Percentiles rank a stretch among this genome's conserved stretches.
phyloP scores from a whole-genome alignment of 2,797 vertebrate species.

The Cossypha heuglini region DNA sequence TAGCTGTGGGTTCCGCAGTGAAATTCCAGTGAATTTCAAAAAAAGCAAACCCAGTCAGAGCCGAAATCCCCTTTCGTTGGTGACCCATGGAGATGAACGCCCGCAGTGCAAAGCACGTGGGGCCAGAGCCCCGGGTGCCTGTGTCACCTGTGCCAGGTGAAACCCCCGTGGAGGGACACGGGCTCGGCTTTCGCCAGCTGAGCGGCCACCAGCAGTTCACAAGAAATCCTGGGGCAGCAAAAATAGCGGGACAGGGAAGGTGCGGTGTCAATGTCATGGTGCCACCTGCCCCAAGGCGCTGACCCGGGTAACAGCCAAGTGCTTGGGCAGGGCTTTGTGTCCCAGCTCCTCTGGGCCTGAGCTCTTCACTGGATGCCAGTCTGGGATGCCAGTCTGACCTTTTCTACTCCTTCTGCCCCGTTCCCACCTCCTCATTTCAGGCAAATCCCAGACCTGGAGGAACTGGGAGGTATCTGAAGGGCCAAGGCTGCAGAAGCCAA shows the following conservation, averaged over 20 bases:
- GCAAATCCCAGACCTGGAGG: neutral
- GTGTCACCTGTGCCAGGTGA: neutral
- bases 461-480: rapidly evolving
- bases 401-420: neutral
- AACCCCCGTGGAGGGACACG: rapidly evolving
- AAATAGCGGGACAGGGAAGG: neutral
- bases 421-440: neutral
- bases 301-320: neutral
- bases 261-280: rapidly evolving
- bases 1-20: neutral
- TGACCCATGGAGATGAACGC: neutral
- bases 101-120: rapidly evolving
- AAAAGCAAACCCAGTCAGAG: neutral
- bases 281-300: neutral
- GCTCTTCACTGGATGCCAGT: neutral
- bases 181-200: neutral
- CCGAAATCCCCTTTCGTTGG: neutral
- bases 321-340: neutral
- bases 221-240: neutral
- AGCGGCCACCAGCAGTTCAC: neutral
- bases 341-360: rapidly evolving
- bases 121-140: rapidly evolving
- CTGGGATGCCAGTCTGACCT: neutral
- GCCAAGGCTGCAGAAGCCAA: neutral
- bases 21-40: conserved; percentile 56